phyloP scores from a whole-genome alignment of 2,888 invertebrate species.

The Drosophila nr. medialis region DNA sequence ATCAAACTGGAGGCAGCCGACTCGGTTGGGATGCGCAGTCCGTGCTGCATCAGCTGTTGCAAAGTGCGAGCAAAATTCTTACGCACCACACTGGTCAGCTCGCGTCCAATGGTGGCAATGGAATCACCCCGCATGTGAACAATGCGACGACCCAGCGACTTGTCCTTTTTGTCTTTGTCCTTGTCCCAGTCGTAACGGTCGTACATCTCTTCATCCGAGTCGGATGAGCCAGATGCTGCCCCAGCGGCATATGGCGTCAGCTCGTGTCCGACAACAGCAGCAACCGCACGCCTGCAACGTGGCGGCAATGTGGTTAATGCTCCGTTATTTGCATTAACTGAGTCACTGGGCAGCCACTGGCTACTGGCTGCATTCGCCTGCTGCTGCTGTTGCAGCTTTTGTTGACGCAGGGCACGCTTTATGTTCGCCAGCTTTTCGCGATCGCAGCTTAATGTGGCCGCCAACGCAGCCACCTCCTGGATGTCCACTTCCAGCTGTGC shows the following conservation, averaged over 20 bases:
- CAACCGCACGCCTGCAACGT: conserved; percentile 51
- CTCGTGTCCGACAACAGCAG: conserved; percentile 52
- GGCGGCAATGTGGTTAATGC: conserved; percentile 71
- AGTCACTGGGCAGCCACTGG: conserved; percentile 16
- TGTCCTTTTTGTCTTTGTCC: conserved; percentile 46
- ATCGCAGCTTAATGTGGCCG: conserved; percentile 82
- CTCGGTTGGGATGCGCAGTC: conserved; percentile 87
- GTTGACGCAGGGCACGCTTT: conserved; percentile 74
- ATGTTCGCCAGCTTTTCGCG: conserved; percentile 81
- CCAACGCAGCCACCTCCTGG: conserved; percentile 83
- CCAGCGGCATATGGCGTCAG: conserved; percentile 70
- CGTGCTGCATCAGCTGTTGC: conserved; percentile 97
- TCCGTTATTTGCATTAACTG: conserved; percentile 61
- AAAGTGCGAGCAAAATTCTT: conserved; percentile 96
- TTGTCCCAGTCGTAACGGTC: conserved; percentile 82
- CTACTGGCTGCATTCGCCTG: conserved; percentile 31
- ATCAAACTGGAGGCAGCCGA: conserved; percentile 87
- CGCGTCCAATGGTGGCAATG: conserved; percentile 87
- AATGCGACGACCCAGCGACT: conserved; percentile 73
- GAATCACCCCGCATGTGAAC: conserved; percentile 81
- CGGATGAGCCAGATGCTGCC: conserved; percentile 79
- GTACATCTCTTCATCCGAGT: conserved; percentile 80
- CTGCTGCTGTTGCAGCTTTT: conserved; percentile 57
- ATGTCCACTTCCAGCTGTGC: conserved; percentile 92
- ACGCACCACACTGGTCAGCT: conserved; percentile 94